Evolutionary conservation across 2,888 invertebrate species (phyloP), one percentile per base, ranked within the genome.

Genomic region (Orthosia incerta): DNA sequence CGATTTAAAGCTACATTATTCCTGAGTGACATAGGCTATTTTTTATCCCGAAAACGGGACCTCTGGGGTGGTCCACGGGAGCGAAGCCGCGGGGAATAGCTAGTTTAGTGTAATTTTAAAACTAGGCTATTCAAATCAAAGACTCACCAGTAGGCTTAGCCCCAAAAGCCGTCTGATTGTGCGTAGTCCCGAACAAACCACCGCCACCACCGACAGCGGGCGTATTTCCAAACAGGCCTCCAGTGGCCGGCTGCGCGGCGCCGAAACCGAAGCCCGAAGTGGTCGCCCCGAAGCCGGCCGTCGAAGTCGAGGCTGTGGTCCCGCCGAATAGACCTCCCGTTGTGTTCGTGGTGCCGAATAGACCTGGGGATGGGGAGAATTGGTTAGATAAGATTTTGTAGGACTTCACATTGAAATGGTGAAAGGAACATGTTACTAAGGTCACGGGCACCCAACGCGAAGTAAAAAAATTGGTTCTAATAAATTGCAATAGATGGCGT

Each of bases 281-380:
- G 20, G 97, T 95, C 5, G 97, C 95, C 18, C 98, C 98, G 93
- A 98, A 98, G 9, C 97, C 97, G 5, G 97, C 96, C 3, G 97
- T 96, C 2, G 97, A 93, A 1, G 97, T 89, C 0, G 94, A 76
- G 0, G 94, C 85, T 0, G 93, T 61, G 0, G 90, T 74, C 2
- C 79, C 86, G 4, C 96, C 96, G 88, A 95, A 96, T 0, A 96
- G 87, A 0, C 95, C 94, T 0, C 93, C 91, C 0, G 91, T 79
- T 0, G 94, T 91, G 81, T 89, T 96, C 0, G 97, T 94, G 1
- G 97, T 94, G 9, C 98, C 97, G 93, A 98, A 98, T 3, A 98
- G 93, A 74, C 97, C 97, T 91, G 94, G 0, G 2, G 0, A 12
- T 15, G 13, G 16, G 18, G 23, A 51, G 3, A 16, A 15, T 16